Conservation (phyloP, 2,113 vertebrate genomes). For the Antigone vipio region DNA sequence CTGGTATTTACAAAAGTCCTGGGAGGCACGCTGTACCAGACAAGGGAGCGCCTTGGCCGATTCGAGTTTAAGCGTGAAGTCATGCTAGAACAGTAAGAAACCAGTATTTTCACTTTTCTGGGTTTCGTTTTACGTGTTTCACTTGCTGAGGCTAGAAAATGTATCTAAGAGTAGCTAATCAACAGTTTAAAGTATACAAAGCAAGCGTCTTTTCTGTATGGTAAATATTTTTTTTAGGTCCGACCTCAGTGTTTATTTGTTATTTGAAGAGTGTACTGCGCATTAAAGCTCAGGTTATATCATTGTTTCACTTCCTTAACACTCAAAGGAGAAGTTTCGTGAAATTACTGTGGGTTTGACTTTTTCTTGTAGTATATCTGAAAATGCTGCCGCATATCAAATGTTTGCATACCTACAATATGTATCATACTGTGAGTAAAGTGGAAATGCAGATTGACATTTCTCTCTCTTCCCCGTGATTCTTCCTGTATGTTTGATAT, state of each 20-base stretch:
- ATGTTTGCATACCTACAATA: not conserved
- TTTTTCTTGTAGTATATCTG: not conserved
- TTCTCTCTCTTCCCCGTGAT: not conserved
- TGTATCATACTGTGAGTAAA: not conserved
- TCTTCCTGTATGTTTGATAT: not conserved
- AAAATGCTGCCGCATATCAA: not conserved
- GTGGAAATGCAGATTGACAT: not conserved
- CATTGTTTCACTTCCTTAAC: not conserved
- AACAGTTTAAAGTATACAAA: not conserved
- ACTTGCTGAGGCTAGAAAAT: not conserved
- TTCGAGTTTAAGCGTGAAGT: not conserved
- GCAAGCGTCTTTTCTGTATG: not conserved
- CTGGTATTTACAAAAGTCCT: not conserved
- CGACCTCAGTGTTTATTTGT: not conserved
- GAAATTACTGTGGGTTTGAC: not conserved
- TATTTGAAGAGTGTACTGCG: not conserved
- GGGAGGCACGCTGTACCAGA: not conserved
- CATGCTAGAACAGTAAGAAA: slow-evolving; percentile 34
- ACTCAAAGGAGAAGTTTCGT: not conserved
- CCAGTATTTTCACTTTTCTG: not conserved
- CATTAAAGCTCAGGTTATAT: not conserved
- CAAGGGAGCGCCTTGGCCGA: not conserved
- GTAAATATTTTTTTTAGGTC: not conserved
- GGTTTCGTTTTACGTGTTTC: not conserved
- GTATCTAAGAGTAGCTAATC: not conserved